Percentiles rank a stretch among this genome's conserved stretches.
phyloP scores from a whole-genome alignment of 92 coral and sea anemone genomes.

The Virgularia gustaviana region DNA sequence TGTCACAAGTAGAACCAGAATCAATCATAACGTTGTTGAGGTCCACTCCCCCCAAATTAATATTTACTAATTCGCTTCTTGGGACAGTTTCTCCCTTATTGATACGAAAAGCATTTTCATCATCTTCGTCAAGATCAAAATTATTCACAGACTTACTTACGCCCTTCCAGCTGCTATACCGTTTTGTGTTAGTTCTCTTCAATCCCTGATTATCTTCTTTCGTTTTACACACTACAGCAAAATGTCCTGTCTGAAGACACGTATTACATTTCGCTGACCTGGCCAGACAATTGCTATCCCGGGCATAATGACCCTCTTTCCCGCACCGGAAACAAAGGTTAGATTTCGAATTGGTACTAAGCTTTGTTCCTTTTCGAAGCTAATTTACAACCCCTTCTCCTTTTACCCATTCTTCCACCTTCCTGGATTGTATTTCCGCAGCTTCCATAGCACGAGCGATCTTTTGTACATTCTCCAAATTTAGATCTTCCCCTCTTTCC shows the following conservation, averaged over 20 bases:
- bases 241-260: constrained; percentile 36
- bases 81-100: background rate
- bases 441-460: constrained; percentile 51
- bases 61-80: constrained; percentile 27
- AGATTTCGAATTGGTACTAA: background rate
- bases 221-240: constrained; percentile 29
- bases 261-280: constrained; percentile 26
- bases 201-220: background rate
- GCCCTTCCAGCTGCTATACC: constrained; percentile 5
- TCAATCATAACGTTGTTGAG: constrained; percentile 39
- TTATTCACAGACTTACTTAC: constrained; percentile 1
- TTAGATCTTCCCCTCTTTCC: constrained; percentile 37
- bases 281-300: constrained; percentile 21
- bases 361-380: background rate
- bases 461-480: constrained; percentile 22
- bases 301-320: constrained; percentile 21
- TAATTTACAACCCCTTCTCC: background rate
- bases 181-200: background rate
- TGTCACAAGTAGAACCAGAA: constrained; percentile 50
- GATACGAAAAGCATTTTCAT: constrained; percentile 38
- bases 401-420: constrained; percentile 27
- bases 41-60: constrained; percentile 45
- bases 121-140: constrained; percentile 20
- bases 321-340: constrained; percentile 40
- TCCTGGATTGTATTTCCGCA: constrained; percentile 34